Evolutionary conservation across 2,113 vertebrate species (phyloP), one percentile per base, ranked within the genome.

Genomic region (Aptenodytes forsteri): DNA sequence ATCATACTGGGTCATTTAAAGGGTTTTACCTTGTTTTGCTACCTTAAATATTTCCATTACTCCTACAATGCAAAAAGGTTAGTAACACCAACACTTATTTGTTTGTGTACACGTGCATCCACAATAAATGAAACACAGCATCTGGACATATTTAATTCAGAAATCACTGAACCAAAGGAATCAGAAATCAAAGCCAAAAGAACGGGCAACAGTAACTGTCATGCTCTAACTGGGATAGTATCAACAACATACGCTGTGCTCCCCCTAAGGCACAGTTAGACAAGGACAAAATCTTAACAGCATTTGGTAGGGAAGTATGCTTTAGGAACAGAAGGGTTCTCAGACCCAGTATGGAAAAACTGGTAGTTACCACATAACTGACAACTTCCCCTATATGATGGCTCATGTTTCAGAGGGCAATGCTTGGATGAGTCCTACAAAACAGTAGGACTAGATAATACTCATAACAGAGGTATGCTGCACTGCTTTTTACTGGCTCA

Each of bases 131-230:
- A 89, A 96, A 94, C 73, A 76, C 38, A 75, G 71, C 88, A 83
- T 96, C 95, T 96, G 92, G 92, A 81, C 23, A 64, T 62, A 93
- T 66, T 95, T 90, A 88, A 97, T 97, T 95, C 58, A 46, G 55
- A 95, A 97, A 77, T 66, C 92, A 90, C 62, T 95, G 92, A 97
- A 96, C 90, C 85, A 90, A 55, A 97, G n/a, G 70, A 94, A 95
- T 70, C 10, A 6, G 58, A 92, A 93, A 93, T 93, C 92, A 93
- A 91, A 95, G 87, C 90, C 93, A 97, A 77, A 75, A 69, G 61
- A 92, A 78, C 34, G 87, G 56, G 44, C 87, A 88, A 54, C n/a
- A 73, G 77, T 80, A 87, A 55, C 78, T 96, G 93, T 80, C 81
- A 88, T 93, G 95, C 81, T 94, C 46, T 80, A 58, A 87, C 0